Percentiles rank a stretch among this genome's conserved stretches.
These are phyloP conservation scores for Hanleya hanleyi DNA, from an alignment of 2,888 invertebrate species.

Conservation along the genomic window DNA sequence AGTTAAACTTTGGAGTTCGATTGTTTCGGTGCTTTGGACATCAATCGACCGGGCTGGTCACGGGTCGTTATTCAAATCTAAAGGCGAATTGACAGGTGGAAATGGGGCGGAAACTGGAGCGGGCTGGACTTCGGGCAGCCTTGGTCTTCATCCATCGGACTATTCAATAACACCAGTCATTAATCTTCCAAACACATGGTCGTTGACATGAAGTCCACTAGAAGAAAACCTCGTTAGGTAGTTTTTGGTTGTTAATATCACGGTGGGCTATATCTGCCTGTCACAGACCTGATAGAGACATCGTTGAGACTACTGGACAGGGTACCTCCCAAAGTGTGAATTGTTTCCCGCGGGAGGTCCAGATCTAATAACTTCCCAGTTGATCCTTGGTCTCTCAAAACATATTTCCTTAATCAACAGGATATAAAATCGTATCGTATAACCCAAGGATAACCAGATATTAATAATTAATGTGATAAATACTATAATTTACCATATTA, in stretches of 20 bases:
- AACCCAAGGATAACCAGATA: no score
- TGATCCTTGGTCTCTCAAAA: no score
- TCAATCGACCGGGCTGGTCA: neutral
- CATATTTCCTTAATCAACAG: no score
- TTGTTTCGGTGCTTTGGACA: neutral
- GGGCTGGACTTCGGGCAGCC: neutral
- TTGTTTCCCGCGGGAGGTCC: no score
- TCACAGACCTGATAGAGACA: no score
- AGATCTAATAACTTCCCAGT: no score
- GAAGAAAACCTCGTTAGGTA: neutral
- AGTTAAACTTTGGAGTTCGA: neutral
- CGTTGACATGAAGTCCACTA: neutral
- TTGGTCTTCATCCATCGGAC: neutral
- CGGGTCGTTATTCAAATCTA: neutral
- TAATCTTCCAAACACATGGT: neutral
- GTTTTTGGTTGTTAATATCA: neutral
- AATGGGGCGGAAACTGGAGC: slow-evolving; percentile 6
- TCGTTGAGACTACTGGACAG: no score
- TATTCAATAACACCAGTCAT: neutral
- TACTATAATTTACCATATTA: no score
- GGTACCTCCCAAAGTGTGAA: no score
- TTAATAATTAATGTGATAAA: no score
- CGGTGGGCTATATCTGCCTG: neutral
- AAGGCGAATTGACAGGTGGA: slow-evolving; percentile 2
- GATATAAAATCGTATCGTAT: no score